Evolutionary conservation across 2,797 vertebrate genomes (phyloP), one percentile per base, ranked within the genome.

Genomic region (Meriones psammophilus): DNA sequence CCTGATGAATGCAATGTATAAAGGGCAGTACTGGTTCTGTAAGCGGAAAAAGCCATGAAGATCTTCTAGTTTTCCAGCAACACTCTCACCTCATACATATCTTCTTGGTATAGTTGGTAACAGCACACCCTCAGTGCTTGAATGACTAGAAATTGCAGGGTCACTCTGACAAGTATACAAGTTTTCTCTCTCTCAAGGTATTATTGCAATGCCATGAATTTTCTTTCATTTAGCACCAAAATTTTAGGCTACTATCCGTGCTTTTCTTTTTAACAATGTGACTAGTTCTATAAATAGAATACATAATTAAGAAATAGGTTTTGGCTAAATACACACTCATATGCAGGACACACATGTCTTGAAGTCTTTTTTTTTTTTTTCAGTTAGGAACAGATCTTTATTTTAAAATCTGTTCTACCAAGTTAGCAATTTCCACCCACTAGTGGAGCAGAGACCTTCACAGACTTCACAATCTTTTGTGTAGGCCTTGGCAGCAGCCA

Each of bases 51-150:
- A 30, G 5, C 46, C 46, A 26, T 69, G 46, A 33, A 30, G 33
- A 36, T 50, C 36, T 60, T 15, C 28, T 42, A 60, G 2, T 18
- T 96, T 94, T 68, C 18, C 15, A 74, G 54, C 12, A 9, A 30
- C 14, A 24, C 22, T 22, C 8, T 50, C 39, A 0, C 1, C 30
- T 92, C 60, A 24, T 5, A 54, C 2, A 18, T 28, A 74, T 2
- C 50, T 1, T 78, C 15, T 14, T 81, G 9, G 4, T 39, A 68
- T 20, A 28, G 24, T 85, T 79, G n/a, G 2, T 56, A 76, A 62
- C 10, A 74, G 17, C 0, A 15, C 13, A 1, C 5, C 2, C 0
- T 83, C 50, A 17, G 0, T 36, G 8, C 17, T 81, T 14, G 3
- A 58, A 83, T 13, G 3, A 62, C 22, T 58, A 7, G 54, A n/a